Percentiles rank a stretch among this genome's conserved stretches.
Conservation (phyloP, 2,797 vertebrate species). For the Coreius guichenoti region DNA sequence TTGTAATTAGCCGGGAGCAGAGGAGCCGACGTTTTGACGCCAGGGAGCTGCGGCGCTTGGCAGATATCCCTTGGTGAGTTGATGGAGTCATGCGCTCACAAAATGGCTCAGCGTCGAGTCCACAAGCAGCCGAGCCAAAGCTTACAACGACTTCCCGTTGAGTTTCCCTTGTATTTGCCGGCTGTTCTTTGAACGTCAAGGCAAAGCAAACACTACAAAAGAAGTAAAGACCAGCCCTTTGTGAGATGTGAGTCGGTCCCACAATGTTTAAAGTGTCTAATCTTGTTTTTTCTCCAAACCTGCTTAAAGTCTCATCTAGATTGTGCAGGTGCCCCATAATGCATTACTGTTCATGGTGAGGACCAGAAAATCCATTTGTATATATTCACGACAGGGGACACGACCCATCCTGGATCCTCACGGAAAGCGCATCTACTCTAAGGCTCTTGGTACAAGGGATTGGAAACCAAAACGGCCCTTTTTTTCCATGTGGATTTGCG, state of each 20-base stretch:
- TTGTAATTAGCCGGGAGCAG: slow-evolving; percentile 72
- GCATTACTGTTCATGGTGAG: slow-evolving; percentile 24
- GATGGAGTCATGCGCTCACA: slow-evolving; percentile 5
- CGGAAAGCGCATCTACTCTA: slow-evolving; percentile 21
- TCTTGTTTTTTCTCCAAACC: not conserved
- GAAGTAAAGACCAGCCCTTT: slow-evolving; percentile 1
- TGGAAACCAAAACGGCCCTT: slow-evolving; percentile 29
- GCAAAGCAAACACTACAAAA: slow-evolving; percentile 10
- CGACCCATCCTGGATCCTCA: not conserved
- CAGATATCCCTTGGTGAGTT: slow-evolving; percentile 64
- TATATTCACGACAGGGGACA: slow-evolving; percentile 39
- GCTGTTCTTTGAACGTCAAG: not conserved
- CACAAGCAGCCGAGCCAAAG: slow-evolving; percentile 7
- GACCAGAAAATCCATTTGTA: slow-evolving; percentile 29
- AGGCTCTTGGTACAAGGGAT: slow-evolving; percentile 6
- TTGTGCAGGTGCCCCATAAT: slow-evolving; percentile 16
- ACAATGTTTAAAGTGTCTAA: not conserved
- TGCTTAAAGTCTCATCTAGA: slow-evolving; percentile 8
- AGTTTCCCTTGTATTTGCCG: slow-evolving; percentile 2
- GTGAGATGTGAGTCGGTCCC: not conserved
- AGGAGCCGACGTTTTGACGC: slow-evolving; percentile 63
- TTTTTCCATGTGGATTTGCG: slow-evolving; percentile 56
- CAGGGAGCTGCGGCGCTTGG: slow-evolving; percentile 67
- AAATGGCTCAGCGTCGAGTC: slow-evolving; percentile 25
- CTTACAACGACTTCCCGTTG: slow-evolving; percentile 11